Evolutionary conservation across 2,888 invertebrate genomes (phyloP).

Genomic region (Ectemnius cavifrons): DNA sequence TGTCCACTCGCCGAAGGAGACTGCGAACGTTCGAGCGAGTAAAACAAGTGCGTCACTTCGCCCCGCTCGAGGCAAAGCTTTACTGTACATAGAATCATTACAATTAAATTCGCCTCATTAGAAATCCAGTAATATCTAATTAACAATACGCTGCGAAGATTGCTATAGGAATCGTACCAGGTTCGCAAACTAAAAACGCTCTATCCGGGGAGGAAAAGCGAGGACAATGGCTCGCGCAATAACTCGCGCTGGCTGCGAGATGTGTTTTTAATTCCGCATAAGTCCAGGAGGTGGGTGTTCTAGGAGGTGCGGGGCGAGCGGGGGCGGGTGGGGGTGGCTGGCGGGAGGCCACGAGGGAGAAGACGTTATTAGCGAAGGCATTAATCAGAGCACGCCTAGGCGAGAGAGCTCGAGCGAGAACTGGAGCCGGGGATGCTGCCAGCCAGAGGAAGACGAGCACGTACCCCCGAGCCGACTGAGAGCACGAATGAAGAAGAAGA

Average conservation of each 20-base stretch:
- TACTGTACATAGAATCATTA: too few species aligned
- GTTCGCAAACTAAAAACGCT: conserved; percentile 28
- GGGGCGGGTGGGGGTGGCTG: conserved; percentile 22
- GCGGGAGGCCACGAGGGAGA: conserved; percentile 67
- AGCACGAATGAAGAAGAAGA: conserved; percentile 2
- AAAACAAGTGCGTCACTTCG: neutral
- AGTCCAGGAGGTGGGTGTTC: conserved; percentile 60
- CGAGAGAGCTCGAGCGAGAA: conserved; percentile 32
- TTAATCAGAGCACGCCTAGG: conserved; percentile 72
- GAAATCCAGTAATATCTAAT: too few species aligned
- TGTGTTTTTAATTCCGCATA: conserved; percentile 76
- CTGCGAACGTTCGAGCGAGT: conserved; percentile 17
- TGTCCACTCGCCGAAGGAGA: conserved; percentile 43
- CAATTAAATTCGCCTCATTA: too few species aligned
- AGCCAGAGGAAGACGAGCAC: conserved; percentile 12
- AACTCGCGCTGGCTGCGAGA: conserved; percentile 59
- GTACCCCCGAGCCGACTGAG: neutral
- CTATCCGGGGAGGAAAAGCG: conserved; percentile 41
- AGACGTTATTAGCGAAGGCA: conserved; percentile 77
- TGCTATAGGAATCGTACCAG: too few species aligned
- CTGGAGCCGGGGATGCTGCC: neutral
- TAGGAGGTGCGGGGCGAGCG: conserved; percentile 40
- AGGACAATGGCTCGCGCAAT: conserved; percentile 61
- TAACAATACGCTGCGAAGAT: too few species aligned
- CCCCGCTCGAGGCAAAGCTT: neutral